Evolutionary conservation across 1,140 invertebrate genomes (phyloP), one percentile per base, ranked within the genome.

Genomic region (Atta texana): DNA sequence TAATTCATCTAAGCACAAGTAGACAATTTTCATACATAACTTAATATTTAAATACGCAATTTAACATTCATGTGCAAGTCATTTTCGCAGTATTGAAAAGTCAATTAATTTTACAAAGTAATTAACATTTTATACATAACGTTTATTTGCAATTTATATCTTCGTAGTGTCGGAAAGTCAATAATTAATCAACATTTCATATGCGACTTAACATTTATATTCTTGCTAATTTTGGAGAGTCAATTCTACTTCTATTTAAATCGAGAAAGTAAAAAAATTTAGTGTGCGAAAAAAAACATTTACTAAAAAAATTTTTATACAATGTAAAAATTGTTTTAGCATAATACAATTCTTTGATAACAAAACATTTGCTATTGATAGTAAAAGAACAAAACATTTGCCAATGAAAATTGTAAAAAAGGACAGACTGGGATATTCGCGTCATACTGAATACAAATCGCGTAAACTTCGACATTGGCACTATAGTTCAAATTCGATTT

Each of bases 401-500:
- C 28, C 39, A 64, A 31, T 18, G n/a, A n/a, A 34, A n/a, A 49
- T 64, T 12, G 63, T 24, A 14, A 44, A 39, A 53, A 34, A 31
- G 24, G 24, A 31, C n/a, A 76, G 2, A 61, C 21, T 21, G n/a
- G 3, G 34, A 63, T 24, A 16, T 53, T 59, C 61, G 61, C 49
- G 24, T 14, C 39, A 34, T 31, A 12, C 28, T 71, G 66, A 71
- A 81, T 71, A 81, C 51, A 49, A 59, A 71, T 71, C 21, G 66
- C 34, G 12, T 71, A 57, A 71, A 71, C 77, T 53, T 21, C 6
- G 31, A 81, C 21, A 51, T 44, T 57, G 66, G 64, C 31, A 53
- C 21, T 16, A 71, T 49, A 71, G 39, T 72, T 72, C 51, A 34
- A 69, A 81, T 81, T 81, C 78, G 66, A 82, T 53, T 80, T 28